Evolutionary conservation across 2,888 invertebrate genomes (phyloP).

Genomic region (Drosophila yooni): DNA sequence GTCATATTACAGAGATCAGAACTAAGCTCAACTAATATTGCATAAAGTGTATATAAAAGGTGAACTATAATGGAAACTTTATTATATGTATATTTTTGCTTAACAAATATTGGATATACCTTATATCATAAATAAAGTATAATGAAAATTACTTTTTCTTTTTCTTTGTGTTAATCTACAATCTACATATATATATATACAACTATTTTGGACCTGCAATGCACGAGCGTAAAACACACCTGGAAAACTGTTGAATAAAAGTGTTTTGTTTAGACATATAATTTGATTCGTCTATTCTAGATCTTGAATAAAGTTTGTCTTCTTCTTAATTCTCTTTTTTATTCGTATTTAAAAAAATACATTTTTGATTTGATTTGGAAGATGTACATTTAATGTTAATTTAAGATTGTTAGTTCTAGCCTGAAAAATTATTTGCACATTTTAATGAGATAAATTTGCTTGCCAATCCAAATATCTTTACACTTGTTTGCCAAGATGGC

Average conservation of each 20-base stretch:
- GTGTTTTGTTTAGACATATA: too few species aligned
- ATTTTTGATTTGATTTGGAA: neutral
- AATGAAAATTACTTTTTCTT: neutral
- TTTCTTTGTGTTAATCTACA: neutral
- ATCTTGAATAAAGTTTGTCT: neutral
- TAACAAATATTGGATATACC: neutral
- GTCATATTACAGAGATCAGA: slow-evolving; percentile 7
- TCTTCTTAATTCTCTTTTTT: neutral
- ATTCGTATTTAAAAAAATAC: neutral
- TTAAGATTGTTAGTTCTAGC: neutral
- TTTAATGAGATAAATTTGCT: neutral
- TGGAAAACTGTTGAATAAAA: neutral
- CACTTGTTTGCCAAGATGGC: neutral
- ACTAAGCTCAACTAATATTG: neutral
- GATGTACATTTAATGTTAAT: too few species aligned
- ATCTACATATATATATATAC: neutral
- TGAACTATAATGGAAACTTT: neutral
- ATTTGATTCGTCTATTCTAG: neutral
- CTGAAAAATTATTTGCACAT: neutral
- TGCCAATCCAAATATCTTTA: neutral
- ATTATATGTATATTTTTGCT: neutral
- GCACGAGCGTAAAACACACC: neutral
- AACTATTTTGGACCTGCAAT: too few species aligned
- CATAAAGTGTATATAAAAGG: neutral
- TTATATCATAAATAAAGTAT: neutral